phyloP scores from a whole-genome alignment of 2,797 vertebrate species.

The Micropoecilia bifurca region DNA sequence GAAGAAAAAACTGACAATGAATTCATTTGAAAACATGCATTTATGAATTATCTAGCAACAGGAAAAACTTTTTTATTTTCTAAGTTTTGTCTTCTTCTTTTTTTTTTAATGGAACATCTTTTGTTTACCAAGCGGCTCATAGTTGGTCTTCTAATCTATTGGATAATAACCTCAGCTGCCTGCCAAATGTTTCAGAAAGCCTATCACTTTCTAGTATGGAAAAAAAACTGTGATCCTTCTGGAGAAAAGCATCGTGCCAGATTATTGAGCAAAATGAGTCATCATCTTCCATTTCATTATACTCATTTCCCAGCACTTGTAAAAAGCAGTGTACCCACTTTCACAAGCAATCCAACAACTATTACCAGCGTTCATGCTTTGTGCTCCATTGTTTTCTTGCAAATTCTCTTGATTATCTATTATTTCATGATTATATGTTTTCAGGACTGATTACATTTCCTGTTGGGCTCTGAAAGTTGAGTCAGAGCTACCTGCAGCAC shows the following conservation, averaged over 20 bases:
- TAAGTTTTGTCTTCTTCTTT: neutral
- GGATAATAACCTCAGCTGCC: neutral
- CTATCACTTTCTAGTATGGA: neutral
- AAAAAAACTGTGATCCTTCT: neutral
- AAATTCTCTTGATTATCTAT: no score
- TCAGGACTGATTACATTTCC: neutral
- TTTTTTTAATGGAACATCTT: neutral
- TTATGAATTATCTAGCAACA: neutral
- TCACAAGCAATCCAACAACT: neutral
- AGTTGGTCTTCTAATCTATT: neutral
- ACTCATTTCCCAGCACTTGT: neutral
- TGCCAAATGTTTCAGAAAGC: conserved; percentile 1
- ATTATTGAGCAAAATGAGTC: neutral
- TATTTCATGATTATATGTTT: neutral
- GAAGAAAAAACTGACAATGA: neutral
- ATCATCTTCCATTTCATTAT: neutral
- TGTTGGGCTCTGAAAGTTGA: neutral
- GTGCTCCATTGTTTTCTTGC: neutral
- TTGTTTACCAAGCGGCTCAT: neutral
- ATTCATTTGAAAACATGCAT: neutral
- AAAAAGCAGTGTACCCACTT: neutral
- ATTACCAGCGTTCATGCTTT: neutral
- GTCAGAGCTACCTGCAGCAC: neutral
- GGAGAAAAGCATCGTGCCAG: neutral
- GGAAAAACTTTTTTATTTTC: neutral